Base-by-base conservation (phyloP, 2,888 invertebrate species). In the Xestia rhomboidea region DNA sequence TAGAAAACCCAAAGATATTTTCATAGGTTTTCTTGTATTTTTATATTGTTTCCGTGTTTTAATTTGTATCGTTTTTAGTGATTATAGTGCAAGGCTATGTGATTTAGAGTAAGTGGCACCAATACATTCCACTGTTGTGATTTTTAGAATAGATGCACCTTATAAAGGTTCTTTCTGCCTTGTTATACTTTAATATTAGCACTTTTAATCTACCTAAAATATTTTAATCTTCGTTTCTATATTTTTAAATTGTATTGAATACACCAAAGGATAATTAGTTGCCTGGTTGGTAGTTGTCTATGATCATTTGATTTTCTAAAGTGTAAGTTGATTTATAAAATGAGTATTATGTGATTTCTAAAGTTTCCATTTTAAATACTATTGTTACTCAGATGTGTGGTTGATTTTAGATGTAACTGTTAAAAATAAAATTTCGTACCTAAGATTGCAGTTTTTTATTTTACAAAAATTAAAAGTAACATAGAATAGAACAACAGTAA, bases 91-190 rank as follows among this genome's bases (percentile, higher is more conserved):
- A 95, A 94, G 93, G 94, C 94, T 95, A 94, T 94, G 96, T 96
- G 96, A 96, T 96, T 93, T 95, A 95, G 93, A 91, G 79, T 96
- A 95, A 95, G 95, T 90, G 90, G 93, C 95, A 95, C 95, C 80
- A 81, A 89, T 91, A 92, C 95, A 95, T 96, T 96, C 96, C 96
- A 95, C 94, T 93, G 92, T 95, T 96, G 96, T 96, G 95, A 96
- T 96, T 93, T 92, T 90, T 94, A 94, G 92, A 91, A 85, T 95
- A 95, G 91, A 88, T 82, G 87, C 87, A 92, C 92, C 92, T 92
- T 92, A 79, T 85, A 79, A 93, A 92, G 90, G 91, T 91, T 57
- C 34, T 51, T 91, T 57, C 34, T 51, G 63, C 82, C 76, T 80
- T 73, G 72, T 78, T 84, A 84, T 77, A 83, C 77, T 81, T 87